Evolutionary conservation across 2,888 invertebrate species (phyloP).

Genomic region (Trilocha varians): DNA sequence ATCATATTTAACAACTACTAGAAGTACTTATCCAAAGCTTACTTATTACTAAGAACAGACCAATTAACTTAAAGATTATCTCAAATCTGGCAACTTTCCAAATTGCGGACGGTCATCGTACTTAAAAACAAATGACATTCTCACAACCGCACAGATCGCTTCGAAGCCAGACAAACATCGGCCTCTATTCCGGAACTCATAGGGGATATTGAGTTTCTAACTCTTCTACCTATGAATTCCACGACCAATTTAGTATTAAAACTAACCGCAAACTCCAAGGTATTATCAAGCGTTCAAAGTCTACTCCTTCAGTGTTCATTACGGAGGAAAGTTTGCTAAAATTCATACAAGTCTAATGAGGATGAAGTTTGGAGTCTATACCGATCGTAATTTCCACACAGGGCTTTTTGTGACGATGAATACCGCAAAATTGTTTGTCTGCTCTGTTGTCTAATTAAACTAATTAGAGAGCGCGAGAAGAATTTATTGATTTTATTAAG

Average conservation of each 20-base stretch:
- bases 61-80: too few relatives aligned
- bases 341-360: slow-evolving; percentile 65
- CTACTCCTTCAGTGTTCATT: slow-evolving; percentile 70
- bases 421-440: slow-evolving; percentile 22
- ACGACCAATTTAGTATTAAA: slow-evolving; percentile 49
- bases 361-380: slow-evolving; percentile 48
- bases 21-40: too few relatives aligned
- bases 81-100: too few relatives aligned
- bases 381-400: slow-evolving; percentile 33
- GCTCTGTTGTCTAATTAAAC: slow-evolving; percentile 23
- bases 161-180: slow-evolving; percentile 45
- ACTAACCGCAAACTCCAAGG: slow-evolving; percentile 41
- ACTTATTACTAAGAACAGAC: too few relatives aligned
- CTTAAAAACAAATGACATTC: slow-evolving; percentile 3
- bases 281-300: slow-evolving; percentile 69
- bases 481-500: slow-evolving; percentile 4
- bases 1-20: too few relatives aligned
- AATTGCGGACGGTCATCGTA: neutral
- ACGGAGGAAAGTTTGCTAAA: slow-evolving; percentile 65
- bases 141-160: neutral
- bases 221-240: slow-evolving; percentile 47
- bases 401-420: slow-evolving; percentile 28
- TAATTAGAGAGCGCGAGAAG: slow-evolving; percentile 13
- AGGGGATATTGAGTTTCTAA: slow-evolving; percentile 64
- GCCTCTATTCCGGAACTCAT: slow-evolving; percentile 48